phyloP scores from a whole-genome alignment of 1,140 invertebrate genomes.

The Pteromalus puparum region DNA sequence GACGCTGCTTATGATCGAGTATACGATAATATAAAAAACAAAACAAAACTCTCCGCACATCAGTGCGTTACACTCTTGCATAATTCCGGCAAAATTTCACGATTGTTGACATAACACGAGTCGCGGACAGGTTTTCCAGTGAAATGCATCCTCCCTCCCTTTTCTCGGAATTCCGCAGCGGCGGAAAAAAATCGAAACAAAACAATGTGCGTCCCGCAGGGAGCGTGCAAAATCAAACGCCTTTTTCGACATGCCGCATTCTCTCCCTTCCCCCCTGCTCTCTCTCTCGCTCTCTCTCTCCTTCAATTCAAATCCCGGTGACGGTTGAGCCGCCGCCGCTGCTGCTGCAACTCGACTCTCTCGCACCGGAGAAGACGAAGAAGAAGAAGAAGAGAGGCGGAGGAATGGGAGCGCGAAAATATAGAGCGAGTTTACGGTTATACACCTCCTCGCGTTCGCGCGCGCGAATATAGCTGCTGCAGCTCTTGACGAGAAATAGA shows the following conservation, averaged over 20 bases:
- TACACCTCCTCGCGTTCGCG: not conserved
- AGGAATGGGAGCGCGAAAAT: slow-evolving; percentile 49
- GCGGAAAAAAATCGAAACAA: not conserved
- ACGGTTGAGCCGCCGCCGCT: slow-evolving; percentile 9
- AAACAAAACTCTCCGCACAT: no score
- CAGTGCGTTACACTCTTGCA: not conserved
- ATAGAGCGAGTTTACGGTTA: slow-evolving; percentile 50
- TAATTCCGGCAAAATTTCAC: not conserved
- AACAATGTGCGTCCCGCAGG: not conserved
- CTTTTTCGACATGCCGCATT: slow-evolving; percentile 14
- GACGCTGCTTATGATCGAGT: not conserved
- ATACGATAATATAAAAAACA: no score
- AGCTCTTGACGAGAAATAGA: not conserved
- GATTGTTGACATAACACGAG: not conserved
- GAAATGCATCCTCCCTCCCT: not conserved
- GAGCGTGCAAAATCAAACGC: slow-evolving; percentile 32
- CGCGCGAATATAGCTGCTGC: not conserved
- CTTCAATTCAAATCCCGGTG: slow-evolving; percentile 29
- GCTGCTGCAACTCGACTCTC: not conserved
- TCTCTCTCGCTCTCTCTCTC: not conserved
- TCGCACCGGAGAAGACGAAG: not conserved
- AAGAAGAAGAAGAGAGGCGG: slow-evolving; percentile 16
- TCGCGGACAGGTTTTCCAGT: not conserved
- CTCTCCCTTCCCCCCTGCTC: not conserved
- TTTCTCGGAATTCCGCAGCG: not conserved